These are phyloP conservation scores for Exephanes ischioxanthus DNA, from an alignment of 2,888 invertebrate species.

Conservation along the genomic window DNA sequence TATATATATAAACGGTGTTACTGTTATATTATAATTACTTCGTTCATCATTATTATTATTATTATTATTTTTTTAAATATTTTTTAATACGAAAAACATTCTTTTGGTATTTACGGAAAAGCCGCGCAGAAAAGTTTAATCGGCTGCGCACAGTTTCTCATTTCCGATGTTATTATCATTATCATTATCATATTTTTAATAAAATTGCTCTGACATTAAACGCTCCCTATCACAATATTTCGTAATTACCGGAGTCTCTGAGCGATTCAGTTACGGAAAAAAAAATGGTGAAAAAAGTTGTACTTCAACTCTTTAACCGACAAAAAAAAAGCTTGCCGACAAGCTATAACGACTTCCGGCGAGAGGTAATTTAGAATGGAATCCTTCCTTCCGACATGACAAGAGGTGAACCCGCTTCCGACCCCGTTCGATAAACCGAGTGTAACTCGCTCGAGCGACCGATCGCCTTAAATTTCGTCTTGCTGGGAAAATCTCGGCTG, in stretches of 20 bases:
- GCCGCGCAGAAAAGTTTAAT: neutral
- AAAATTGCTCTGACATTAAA: neutral
- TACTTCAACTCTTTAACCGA: neutral
- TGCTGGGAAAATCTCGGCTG: neutral
- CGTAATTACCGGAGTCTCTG: neutral
- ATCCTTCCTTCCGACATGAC: neutral
- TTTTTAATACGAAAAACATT: too few species aligned
- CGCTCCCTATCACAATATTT: neutral
- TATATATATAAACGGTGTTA: too few species aligned
- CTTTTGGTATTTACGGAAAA: too few species aligned
- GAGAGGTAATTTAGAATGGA: neutral
- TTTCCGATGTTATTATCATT: neutral
- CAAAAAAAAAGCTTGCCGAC: neutral
- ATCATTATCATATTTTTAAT: neutral
- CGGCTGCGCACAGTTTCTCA: neutral
- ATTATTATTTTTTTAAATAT: too few species aligned
- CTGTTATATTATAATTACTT: too few species aligned
- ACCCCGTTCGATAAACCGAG: neutral
- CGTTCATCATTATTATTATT: too few species aligned
- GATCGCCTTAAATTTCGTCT: neutral
- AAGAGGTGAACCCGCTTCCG: too few species aligned
- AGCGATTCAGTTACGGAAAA: neutral
- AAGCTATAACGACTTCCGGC: neutral
- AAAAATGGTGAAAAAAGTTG: neutral
- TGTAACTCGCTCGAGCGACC: neutral